Evolutionary conservation across 2,888 invertebrate genomes (phyloP), one percentile per base, ranked within the genome.

Genomic region (Lydus trimaculatus): DNA sequence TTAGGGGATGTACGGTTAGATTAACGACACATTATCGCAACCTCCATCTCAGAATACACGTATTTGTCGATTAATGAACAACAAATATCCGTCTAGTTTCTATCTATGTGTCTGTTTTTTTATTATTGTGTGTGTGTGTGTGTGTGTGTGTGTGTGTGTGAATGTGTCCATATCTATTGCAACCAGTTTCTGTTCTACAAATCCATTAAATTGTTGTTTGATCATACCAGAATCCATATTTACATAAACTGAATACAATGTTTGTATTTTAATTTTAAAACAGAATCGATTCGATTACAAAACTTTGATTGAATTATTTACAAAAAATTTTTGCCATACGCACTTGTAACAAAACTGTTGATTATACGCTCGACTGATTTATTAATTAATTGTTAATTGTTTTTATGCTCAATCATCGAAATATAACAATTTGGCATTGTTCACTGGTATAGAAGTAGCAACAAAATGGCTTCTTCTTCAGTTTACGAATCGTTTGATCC

Each of bases 401-500:
- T n/a, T 39, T n/a, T 39, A 8, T 43, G 17, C 0, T 4, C n/a
- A 7, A 17, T 7, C 2, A n/a, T 43, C 17, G 17, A 17, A 5
- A 7, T 13, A 36, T 1, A 61, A n/a, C 36, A 20, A 36, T n/a
- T 36, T 61, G 36, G 13, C 17, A 60, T 43, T 17, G 48, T 48
- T 48, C 48, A 20, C 1, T 3, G n/a, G n/a, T 48, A 1, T 2
- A 20, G 20, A 9, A 15, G 36, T 5, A 17, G 17, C 6, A 1
- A 52, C 4, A 25, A n/a, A n/a, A 11, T 25, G 52, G 11, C 5
- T 23, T 52, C 5, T 23, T 52, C 13, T 25, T 25, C 64, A 70
- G 68, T 58, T 65, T 66, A 63, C 48, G 65, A 65, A 67, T 65
- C 67, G 69, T 74, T 71, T 73, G 73, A 74, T 72, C 70, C 69